Evolutionary conservation across 2,113 vertebrate genomes (phyloP), one percentile per base, ranked within the genome.

Genomic region (Sceloporus tristichus): DNA sequence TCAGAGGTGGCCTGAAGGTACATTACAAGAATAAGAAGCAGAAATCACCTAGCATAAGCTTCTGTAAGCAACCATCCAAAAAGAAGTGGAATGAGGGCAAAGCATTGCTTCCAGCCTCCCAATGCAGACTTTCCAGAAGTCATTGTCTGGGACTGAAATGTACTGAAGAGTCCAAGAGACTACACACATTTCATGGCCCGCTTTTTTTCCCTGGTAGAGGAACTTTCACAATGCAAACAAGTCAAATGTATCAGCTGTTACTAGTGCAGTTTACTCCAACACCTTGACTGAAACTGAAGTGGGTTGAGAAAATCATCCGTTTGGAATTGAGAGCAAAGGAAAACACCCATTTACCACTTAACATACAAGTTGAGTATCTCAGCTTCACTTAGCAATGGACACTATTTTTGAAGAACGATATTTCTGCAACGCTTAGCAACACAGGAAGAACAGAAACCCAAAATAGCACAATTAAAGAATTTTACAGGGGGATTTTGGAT

Each of bases 401-500:
- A 88, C 40, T 80, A 42, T 34, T 84, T 90, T 88, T 10, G 81
- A 88, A 81, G 88, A 66, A 27, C 80, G 21, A 13, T 42, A 90
- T 87, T 91, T 89, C 68, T 88, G n/a, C 54, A 54, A 94, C 91
- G 92, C 38, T 23, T 40, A n/a, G 81, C 2, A 90, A 70, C 5
- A 66, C n/a, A 71, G 2, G 76, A 23, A 89, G 65, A 90, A 81
- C 5, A 90, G 5, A 91, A 89, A 79, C 18, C 9, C 7, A 86
- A 89, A 90, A 77, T 0, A 0, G 88, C 91, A 53, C 81, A 90
- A 86, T 92, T 89, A 93, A 94, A 94, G 85, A 73, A 25, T 40
- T 88, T 92, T 92, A 91, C 90, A 91, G 87, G 62, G 89, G 34
- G 40, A 88, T 90, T 91, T 34, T 85, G 89, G 86, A 89, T 93